Conservation (phyloP, 2,113 vertebrate genomes). For the Rallus limicola region DNA sequence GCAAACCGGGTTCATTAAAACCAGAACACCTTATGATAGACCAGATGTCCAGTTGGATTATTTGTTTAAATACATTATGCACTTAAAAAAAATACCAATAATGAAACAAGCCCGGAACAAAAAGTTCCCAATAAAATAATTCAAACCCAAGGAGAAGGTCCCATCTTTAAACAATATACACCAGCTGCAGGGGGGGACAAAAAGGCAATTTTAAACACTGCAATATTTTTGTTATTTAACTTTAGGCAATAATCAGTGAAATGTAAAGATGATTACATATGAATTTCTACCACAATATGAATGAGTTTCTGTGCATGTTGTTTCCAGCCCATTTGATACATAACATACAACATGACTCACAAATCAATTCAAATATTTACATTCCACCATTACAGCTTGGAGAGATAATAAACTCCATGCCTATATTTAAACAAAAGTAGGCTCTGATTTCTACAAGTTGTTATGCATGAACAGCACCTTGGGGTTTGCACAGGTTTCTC, state of each 20-base stretch:
- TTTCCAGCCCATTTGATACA: background rate
- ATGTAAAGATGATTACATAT: background rate
- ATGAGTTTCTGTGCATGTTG: background rate
- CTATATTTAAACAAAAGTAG: background rate
- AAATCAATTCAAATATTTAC: conserved; percentile 61
- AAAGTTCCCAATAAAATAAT: background rate
- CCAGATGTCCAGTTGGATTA: background rate
- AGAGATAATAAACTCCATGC: conserved; percentile 4
- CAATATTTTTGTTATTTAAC: background rate
- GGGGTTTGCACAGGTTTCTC: background rate
- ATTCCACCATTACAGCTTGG: conserved; percentile 36
- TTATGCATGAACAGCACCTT: background rate
- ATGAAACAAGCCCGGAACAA: background rate
- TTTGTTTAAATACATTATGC: background rate
- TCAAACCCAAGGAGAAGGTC: background rate
- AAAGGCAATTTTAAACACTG: background rate
- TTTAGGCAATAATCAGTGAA: background rate
- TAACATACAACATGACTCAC: background rate
- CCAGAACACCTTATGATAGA: background rate
- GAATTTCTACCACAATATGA: background rate
- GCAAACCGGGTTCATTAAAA: background rate
- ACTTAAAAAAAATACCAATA: background rate
- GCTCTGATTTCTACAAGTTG: background rate
- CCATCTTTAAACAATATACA: background rate
- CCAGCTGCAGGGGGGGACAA: background rate